These are phyloP conservation scores for Melieria picta DNA, from an alignment of 2,888 invertebrate genomes.

Conservation along the genomic window DNA sequence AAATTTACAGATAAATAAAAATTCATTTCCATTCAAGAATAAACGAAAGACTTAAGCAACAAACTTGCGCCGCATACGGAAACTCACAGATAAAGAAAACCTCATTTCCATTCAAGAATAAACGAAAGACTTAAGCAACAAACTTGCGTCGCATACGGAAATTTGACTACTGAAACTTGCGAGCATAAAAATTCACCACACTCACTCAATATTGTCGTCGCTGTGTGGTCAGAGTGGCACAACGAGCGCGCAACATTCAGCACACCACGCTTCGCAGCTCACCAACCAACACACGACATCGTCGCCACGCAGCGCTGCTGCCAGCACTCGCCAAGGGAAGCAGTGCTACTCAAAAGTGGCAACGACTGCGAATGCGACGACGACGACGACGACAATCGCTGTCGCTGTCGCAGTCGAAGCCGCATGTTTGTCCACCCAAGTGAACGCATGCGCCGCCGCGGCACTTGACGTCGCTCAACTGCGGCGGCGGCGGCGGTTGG, in stretches of 20 bases:
- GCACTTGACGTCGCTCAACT: constrained; percentile 10
- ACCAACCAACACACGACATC: neutral
- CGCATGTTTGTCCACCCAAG: constrained; percentile 38
- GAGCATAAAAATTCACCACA: constrained; percentile 23
- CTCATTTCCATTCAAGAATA: neutral
- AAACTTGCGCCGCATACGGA: neutral
- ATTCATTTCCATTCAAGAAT: neutral
- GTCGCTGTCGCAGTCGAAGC: neutral
- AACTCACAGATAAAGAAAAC: neutral
- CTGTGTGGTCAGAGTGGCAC: neutral
- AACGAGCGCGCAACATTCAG: neutral
- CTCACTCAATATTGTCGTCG: neutral
- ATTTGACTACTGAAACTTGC: too few species aligned
- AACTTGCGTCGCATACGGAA: neutral
- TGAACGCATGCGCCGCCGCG: constrained; percentile 10
- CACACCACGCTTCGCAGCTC: neutral
- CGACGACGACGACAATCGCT: constrained; percentile 4
- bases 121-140: neutral
- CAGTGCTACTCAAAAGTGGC: neutral
- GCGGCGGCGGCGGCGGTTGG: constrained; percentile 8
- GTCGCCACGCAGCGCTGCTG: neutral
- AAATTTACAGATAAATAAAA: neutral
- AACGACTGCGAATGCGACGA: constrained; percentile 8
- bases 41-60: neutral
- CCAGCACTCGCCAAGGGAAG: neutral